Evolutionary conservation across 1,140 invertebrate genomes (phyloP), one percentile per base, ranked within the genome.

Genomic region (Capitella teleta): DNA sequence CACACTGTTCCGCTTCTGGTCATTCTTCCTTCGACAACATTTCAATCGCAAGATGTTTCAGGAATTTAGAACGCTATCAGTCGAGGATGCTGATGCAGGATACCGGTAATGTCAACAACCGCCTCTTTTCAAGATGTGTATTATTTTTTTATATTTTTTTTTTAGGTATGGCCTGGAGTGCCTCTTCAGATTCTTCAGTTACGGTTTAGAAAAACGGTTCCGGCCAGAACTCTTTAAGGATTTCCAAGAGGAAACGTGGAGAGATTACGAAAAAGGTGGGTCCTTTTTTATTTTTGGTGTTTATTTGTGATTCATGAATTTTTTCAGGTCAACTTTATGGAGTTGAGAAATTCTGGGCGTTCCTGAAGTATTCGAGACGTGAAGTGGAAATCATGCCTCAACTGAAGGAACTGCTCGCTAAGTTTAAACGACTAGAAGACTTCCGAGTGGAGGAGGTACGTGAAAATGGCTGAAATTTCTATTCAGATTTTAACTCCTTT

Each of bases 21-120:
- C 94, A 21, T 97, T 98, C 80, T 99, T 98, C 77, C 77, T 99
- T 37, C 76, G 94, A 46, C 92, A 98, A 67, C 93, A 98, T 72
- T 99, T 96, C 74, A 98, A 98, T 75, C 81, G 85, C 59, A 93
- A 85, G 58, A 98, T 99, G 94, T 99, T 97, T 70, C 83, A 87
- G 56, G 95, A 98, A 73, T 98, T 98, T 71, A 83, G 82, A 63
- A 78, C 76, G 38, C 65, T 95, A 45, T 91, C 94, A 5, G 77
- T 86, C 46, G 94, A 98, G 75, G 95, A 98, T 78, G 87, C 91
- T 0, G 76, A 77, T 26, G 81, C 79, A 54, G 91, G 92, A 0
- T 93, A 90, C 74, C 83, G 93, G 70, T 95, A 86, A 56, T 23
- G n/a, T n/a, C n/a, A n/a, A n/a, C n/a, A n/a, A n/a, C n/a, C n/a